These are phyloP conservation scores for Archocentrus centrarchus DNA, from an alignment of 2,113 vertebrate genomes.

Conservation along the genomic window DNA sequence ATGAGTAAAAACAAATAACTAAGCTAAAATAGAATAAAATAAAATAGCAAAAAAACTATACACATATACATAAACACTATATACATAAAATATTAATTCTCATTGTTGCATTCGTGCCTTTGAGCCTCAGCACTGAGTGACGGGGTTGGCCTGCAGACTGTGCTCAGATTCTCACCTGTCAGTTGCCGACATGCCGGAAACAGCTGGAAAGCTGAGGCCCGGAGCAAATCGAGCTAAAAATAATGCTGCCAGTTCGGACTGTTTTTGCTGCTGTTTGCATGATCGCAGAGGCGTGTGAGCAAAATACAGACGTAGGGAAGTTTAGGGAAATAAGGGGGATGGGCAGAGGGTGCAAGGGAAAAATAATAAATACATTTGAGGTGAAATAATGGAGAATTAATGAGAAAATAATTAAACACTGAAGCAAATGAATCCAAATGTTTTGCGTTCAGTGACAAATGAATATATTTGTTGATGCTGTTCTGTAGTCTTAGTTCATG, in stretches of 20 bases:
- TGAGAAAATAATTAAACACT: neutral
- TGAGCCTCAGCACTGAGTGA: neutral
- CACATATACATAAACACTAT: too few relatives aligned
- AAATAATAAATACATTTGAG: neutral
- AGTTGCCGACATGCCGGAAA: rapidly evolving
- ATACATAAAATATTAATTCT: neutral
- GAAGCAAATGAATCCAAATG: neutral
- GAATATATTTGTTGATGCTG: neutral
- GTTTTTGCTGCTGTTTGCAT: neutral
- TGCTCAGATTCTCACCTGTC: neutral
- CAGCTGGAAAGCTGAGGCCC: rapidly evolving
- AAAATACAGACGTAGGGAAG: neutral
- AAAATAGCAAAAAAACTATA: too few relatives aligned
- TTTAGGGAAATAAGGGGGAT: rapidly evolving
- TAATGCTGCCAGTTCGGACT: rapidly evolving
- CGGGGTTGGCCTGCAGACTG: neutral
- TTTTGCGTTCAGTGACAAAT: neutral
- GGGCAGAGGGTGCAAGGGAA: neutral
- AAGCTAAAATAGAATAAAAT: too few relatives aligned
- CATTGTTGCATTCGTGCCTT: rapidly evolving
- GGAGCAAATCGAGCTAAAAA: too few relatives aligned
- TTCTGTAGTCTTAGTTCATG: rapidly evolving
- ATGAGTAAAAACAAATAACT: too few relatives aligned
- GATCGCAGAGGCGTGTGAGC: neutral
- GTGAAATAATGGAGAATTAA: too few relatives aligned